Conservation (phyloP, 2,113 vertebrate genomes). For the Choloepus hoffmanni region DNA sequence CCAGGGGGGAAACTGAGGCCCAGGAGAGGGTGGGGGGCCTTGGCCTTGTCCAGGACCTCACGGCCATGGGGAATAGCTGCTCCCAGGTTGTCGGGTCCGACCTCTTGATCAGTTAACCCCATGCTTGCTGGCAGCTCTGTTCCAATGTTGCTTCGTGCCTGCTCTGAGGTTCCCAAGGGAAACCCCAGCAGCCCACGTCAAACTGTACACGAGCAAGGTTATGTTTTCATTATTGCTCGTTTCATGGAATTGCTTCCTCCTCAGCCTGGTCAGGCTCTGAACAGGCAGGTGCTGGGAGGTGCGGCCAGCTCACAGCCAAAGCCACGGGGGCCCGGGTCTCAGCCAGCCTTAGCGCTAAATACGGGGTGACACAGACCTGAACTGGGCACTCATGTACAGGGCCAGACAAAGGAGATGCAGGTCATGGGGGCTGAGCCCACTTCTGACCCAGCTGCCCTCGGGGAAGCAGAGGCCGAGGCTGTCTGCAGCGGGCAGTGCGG, state of each 20-base stretch:
- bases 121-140: accelerated
- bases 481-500: accelerated
- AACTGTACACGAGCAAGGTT: accelerated
- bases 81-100: too few relatives aligned
- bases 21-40: accelerated
- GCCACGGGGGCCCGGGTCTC: accelerated
- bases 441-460: not conserved
- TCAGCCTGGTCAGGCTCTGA: not conserved
- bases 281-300: not conserved
- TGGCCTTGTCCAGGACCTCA: accelerated
- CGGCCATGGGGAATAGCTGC: accelerated
- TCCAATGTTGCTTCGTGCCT: accelerated
- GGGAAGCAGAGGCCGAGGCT: accelerated
- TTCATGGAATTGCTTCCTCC: accelerated
- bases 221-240: accelerated
- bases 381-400: accelerated
- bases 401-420: not conserved
- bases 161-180: not conserved
- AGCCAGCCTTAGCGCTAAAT: not conserved
- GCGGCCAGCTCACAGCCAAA: not conserved
- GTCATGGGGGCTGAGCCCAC: accelerated
- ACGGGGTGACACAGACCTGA: too few relatives aligned
- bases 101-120: not conserved
- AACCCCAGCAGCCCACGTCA: accelerated
- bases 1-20: not conserved